Conservation (phyloP, 2,888 invertebrate species). For the Leptothorax acervorum region DNA sequence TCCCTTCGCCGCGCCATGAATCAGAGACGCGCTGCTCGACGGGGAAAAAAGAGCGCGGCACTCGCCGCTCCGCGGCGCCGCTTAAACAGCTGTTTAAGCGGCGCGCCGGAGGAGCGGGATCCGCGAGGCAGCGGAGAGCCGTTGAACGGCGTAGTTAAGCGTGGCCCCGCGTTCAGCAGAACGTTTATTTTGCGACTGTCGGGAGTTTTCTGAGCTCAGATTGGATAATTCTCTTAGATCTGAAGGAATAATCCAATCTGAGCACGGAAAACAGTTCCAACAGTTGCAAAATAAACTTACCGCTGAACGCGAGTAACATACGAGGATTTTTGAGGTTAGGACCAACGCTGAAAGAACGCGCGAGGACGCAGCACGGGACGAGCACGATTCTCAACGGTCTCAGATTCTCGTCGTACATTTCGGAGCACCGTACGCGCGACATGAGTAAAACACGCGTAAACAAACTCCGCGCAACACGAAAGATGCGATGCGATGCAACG, state of each 20-base stretch:
- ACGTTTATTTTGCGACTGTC: too few species aligned
- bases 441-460: neutral
- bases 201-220: too few species aligned
- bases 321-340: conserved; percentile 64
- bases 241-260: too few species aligned
- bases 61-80: conserved; percentile 17
- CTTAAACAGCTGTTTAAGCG: conserved; percentile 45
- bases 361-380: neutral
- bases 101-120: conserved; percentile 27
- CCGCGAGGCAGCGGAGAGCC: neutral
- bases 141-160: conserved; percentile 1
- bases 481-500: conserved; percentile 10
- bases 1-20: neutral
- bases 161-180: too few species aligned
- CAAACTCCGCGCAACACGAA: neutral
- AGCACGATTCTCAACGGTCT: neutral
- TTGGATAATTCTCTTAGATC: too few species aligned
- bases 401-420: neutral
- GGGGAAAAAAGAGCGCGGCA: neutral
- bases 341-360: neutral
- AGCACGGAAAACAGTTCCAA: too few species aligned
- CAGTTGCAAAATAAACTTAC: too few species aligned
- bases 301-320: too few species aligned
- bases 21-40: neutral
- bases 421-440: neutral